Base-by-base conservation (phyloP, 2,888 invertebrate species). In the Leptodirus hochenwartii region DNA sequence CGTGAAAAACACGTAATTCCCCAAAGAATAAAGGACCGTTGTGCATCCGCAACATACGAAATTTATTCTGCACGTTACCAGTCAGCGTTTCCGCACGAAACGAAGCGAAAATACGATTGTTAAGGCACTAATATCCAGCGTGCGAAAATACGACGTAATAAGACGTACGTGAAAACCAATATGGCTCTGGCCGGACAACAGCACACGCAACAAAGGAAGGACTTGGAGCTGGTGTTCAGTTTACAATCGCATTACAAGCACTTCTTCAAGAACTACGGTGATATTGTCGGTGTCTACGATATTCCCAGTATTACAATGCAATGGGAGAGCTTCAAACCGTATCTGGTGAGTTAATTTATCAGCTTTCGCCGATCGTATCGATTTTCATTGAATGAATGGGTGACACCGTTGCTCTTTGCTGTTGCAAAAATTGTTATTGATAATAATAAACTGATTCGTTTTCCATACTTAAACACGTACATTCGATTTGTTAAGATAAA, bases 301-400 rank as follows among this genome's bases (percentile, higher is more conserved):
- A 50, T 54, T 22, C 53, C 55, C 3, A 47, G 54, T 17, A 51
- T 54, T 9, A 55, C 56, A 25, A 38, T 54, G 26, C 52, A 52
- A 43, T 57, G 54, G 50, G 48, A 50, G 33, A 48, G 47, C 27
- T 59, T 59, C 36, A 58, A 57, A 43, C 52, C 54, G 3, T 59
- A 59, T 40, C 42, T 59, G 49, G 59, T 59, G 46, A 47, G 45
- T 41, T 20, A 17, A 5, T 5, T 20, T 14, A n/a, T n/a, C n/a
- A n/a, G n/a, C n/a, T n/a, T n/a, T n/a, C n/a, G 8, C 20, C 20
- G 8, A 8, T 20, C 20, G 8, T 8, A 8, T 20, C 9, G n/a
- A 20, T 8, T 20, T n/a, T 20, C 20, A 20, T 20, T 20, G 20
- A 20, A 20, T n/a, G 20, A 8, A 6, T 25, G 8, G 8, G 6